Evolutionary conservation across 2,797 vertebrate genomes (phyloP).

Genomic region (Allobates femoralis): DNA sequence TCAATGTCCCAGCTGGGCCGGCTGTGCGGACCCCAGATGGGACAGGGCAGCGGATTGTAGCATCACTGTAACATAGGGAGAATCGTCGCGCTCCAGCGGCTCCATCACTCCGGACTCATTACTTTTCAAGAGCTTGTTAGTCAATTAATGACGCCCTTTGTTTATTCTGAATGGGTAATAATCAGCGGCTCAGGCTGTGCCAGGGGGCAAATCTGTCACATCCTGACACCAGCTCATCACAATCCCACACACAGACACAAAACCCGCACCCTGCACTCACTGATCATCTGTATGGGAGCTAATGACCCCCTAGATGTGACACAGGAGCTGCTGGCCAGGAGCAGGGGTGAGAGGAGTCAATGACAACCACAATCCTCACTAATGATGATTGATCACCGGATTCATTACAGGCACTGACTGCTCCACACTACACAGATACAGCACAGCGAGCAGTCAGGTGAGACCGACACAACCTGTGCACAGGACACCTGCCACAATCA

Average conservation of each 20-base stretch:
- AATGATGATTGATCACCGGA: not conserved
- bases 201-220: slow-evolving; percentile 53
- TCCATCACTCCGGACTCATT: slow-evolving; percentile 52
- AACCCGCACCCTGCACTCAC: not conserved
- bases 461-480: no score
- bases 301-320: not conserved
- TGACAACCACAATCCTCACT: not conserved
- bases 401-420: not conserved
- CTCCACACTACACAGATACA: not conserved
- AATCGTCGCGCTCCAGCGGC: slow-evolving; percentile 15
- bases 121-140: slow-evolving; percentile 67
- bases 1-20: not conserved
- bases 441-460: no score
- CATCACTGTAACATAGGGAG: not conserved
- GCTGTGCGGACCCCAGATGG: not conserved
- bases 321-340: not conserved
- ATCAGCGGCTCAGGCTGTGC: slow-evolving; percentile 1
- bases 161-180: slow-evolving; percentile 58
- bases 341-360: not conserved
- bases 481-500: no score
- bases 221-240: slow-evolving; percentile 23
- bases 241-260: slow-evolving; percentile 46
- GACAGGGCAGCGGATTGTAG: not conserved
- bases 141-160: slow-evolving; percentile 63
- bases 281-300: not conserved